These are phyloP conservation scores for Acanthurus tractus DNA, from an alignment of 2,797 vertebrate genomes.

Conservation along the genomic window DNA sequence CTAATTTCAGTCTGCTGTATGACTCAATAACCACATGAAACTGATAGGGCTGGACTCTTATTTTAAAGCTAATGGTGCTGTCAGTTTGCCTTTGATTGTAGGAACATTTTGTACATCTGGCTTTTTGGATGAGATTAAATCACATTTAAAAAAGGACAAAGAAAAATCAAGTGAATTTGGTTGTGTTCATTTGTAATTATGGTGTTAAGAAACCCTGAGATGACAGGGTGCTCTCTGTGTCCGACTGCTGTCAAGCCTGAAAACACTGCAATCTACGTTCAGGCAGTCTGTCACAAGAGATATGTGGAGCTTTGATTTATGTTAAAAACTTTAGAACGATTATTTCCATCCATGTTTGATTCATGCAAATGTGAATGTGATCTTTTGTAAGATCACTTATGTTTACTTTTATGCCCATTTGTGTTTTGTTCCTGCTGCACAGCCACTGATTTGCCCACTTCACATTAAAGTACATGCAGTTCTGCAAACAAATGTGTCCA, in stretches of 20 bases:
- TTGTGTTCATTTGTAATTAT: neutral
- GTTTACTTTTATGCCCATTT: conserved; percentile 1
- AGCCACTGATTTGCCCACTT: conserved; percentile 13
- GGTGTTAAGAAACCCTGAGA: neutral
- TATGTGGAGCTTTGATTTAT: neutral
- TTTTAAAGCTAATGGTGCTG: conserved; percentile 17
- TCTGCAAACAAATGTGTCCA: conserved; percentile 38
- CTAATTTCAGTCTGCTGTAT: conserved; percentile 40
- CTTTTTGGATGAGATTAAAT: conserved; percentile 24
- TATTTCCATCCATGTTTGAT: neutral
- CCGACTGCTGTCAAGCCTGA: conserved; percentile 2
- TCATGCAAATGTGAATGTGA: neutral
- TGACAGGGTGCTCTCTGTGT: neutral
- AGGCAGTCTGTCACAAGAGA: conserved; percentile 27
- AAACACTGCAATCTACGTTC: neutral
- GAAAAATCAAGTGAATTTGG: neutral
- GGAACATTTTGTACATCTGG: conserved; percentile 37
- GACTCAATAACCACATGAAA: conserved; percentile 65
- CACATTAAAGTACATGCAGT: conserved; percentile 11
- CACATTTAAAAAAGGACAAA: neutral
- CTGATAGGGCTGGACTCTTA: conserved; percentile 11
- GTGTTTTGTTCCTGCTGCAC: conserved; percentile 15
- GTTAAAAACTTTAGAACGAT: too few species aligned
- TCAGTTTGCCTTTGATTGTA: conserved; percentile 12
- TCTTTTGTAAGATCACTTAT: conserved; percentile 14